A percentile compares a stretch with the other conserved stretches of the same genome.
phyloP scores from a whole-genome alignment of 2,113 vertebrate genomes.

The Carassius gibelio region DNA sequence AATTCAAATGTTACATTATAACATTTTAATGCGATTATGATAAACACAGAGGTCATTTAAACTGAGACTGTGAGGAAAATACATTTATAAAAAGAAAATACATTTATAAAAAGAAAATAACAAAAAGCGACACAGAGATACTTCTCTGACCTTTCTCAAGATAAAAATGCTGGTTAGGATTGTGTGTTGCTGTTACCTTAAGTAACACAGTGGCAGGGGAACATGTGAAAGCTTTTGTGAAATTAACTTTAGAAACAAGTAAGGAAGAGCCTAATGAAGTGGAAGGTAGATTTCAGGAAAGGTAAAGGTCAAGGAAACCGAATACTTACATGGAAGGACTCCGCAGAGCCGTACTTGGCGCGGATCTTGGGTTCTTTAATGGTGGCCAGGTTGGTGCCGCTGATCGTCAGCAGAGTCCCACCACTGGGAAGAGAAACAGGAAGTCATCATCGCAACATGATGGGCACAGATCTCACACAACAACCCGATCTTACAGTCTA shows the following conservation, averaged over 20 bases:
- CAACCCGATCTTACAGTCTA: constrained; percentile 8
- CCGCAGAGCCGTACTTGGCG: constrained; percentile 86
- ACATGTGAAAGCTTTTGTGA: too few species aligned
- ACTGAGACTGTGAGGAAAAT: too few species aligned
- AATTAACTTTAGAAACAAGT: not conserved
- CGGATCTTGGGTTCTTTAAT: constrained; percentile 91
- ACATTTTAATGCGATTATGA: too few species aligned
- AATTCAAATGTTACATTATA: too few species aligned
- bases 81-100: too few species aligned
- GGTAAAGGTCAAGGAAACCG: not conserved
- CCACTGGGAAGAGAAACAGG: constrained; percentile 73
- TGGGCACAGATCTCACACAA: constrained; percentile 9
- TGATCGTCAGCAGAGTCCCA: constrained; percentile 88
- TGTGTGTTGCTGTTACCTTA: too few species aligned
- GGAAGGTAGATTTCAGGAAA: not conserved
- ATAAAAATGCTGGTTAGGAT: too few species aligned
- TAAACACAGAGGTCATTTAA: too few species aligned
- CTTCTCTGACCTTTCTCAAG: too few species aligned
- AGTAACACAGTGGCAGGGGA: too few species aligned
- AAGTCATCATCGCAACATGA: constrained; percentile 45
- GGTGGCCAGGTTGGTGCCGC: constrained; percentile 92
- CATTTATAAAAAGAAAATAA: too few species aligned
- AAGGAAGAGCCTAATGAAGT: not conserved
- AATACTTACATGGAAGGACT: constrained; percentile 89
- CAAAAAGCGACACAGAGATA: too few species aligned